Evolutionary conservation across 1,140 invertebrate genomes (phyloP), one percentile per base, ranked within the genome.

Genomic region (Lepidurus packardi): DNA sequence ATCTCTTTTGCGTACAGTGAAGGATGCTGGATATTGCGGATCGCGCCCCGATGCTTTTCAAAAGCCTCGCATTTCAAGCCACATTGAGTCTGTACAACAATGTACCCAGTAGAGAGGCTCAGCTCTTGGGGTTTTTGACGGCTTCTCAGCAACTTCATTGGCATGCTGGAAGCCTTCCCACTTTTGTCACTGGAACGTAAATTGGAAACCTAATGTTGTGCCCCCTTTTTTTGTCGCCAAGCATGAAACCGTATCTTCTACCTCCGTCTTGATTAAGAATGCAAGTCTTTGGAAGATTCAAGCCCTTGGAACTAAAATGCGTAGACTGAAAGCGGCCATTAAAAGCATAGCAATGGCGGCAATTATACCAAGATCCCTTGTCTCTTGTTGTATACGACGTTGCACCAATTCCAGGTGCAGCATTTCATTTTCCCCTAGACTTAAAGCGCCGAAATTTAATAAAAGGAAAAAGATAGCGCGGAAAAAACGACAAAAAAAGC

Each of bases 41-140:
- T 65, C 53, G 13, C 53, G 13, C 53, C 53, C 53, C 53, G 13
- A 21, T 65, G 53, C 53, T 65, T 65, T 21, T 65, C 9, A 13
- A 65, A 65, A 65, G 53, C 53, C 53, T 65, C 53, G n/a, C 53
- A 65, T 65, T 65, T 65, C 53, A 65, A 65, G 53, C 53, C 53
- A 65, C 13, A 65, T 16, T 21, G 53, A 65, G 21, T 13, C 53
- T 21, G 21, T 21, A 65, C 53, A 21, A 65, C 53, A 65, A 65
- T 65, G 21, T 34, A 34, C 34, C 53, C 53, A 16, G 53, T 65
- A 9, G 45, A 47, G 16, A 34, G 4, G 34, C 34, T 34, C 34
- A 34, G 34, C 34, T 34, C 34, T 34, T 2, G 34, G 34, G 34
- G 25, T 34, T 34, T 47, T 47, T 47, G 53, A 65, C 53, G 53